Evolutionary conservation across 2,888 invertebrate species (phyloP).

Genomic region (Adela reaumurella): DNA sequence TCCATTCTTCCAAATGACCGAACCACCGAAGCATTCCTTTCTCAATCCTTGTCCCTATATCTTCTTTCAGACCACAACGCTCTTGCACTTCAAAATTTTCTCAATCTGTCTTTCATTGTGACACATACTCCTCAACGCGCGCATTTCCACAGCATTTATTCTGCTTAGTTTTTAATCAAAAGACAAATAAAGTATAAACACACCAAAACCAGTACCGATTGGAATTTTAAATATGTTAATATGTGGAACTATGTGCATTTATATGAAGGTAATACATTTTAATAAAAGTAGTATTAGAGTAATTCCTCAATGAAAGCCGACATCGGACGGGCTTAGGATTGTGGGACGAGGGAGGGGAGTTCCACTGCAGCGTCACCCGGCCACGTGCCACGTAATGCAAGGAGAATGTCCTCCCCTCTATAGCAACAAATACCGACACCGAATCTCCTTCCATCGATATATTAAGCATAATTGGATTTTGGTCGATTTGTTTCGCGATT

Average conservation of each 20-base stretch:
- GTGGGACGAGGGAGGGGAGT: neutral
- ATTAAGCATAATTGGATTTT: neutral
- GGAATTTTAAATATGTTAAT: neutral
- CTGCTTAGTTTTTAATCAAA: no score
- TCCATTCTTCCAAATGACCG: no score
- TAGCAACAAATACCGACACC: neutral
- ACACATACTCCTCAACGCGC: no score
- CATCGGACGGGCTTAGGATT: neutral
- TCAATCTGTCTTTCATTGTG: no score
- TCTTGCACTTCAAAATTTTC: no score
- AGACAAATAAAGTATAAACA: no score
- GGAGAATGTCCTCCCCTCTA: neutral
- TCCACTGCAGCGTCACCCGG: neutral
- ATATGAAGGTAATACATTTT: slow-evolving; percentile 31
- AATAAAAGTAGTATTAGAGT: slow-evolving; percentile 52
- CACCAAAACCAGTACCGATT: neutral
- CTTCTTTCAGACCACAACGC: no score
- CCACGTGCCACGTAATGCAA: neutral
- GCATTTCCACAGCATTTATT: no score
- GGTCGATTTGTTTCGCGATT: neutral
- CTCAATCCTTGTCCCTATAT: no score
- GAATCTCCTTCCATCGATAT: neutral
- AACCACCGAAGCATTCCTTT: no score
- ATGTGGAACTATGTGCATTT: neutral
- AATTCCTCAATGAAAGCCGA: slow-evolving; percentile 30